Percentiles rank a stretch among this genome's conserved stretches.
These are phyloP conservation scores for Dendrophyllia cribrosa DNA, from an alignment of 64 coral and sea anemone species.

Conservation along the genomic window DNA sequence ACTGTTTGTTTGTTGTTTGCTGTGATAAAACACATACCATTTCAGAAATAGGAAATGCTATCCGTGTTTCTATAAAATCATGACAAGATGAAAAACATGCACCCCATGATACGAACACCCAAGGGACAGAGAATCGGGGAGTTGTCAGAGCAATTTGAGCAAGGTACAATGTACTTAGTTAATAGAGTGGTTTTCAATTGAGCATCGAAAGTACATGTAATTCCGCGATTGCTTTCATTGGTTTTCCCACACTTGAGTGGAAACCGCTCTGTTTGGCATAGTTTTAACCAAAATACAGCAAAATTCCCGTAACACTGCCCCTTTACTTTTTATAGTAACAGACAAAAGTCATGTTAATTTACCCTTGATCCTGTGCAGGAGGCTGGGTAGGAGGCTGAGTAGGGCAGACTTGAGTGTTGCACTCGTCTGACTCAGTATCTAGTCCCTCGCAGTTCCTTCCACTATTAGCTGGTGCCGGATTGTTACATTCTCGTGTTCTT, in stretches of 20 bases:
- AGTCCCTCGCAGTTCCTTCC: conserved; percentile 9
- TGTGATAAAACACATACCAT: background rate
- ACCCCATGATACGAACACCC: too few relatives aligned
- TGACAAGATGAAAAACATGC: background rate
- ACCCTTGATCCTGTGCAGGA: background rate
- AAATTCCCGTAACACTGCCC: too few relatives aligned
- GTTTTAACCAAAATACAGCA: too few relatives aligned
- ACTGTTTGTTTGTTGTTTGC: background rate
- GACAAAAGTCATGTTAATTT: background rate
- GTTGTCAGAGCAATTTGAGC: too few relatives aligned
- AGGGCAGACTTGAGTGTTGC: conserved; percentile 3
- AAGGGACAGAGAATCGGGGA: too few relatives aligned
- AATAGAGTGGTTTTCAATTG: too few relatives aligned
- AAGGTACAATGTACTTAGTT: too few relatives aligned
- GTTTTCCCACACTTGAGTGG: too few relatives aligned
- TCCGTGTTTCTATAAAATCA: background rate
- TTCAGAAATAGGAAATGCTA: background rate
- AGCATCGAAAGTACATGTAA: too few relatives aligned
- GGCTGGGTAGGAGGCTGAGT: too few relatives aligned
- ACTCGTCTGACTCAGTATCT: background rate
- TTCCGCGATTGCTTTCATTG: too few relatives aligned
- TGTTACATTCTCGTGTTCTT: conserved; percentile 6
- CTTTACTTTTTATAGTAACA: background rate
- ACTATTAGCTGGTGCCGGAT: conserved; percentile 9
- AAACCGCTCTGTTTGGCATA: too few relatives aligned